A percentile compares a stretch with the other conserved stretches of the same genome.
Evolutionary conservation across 2,113 vertebrate genomes (phyloP).

Genomic region (Ptilonorhynchus violaceus): DNA sequence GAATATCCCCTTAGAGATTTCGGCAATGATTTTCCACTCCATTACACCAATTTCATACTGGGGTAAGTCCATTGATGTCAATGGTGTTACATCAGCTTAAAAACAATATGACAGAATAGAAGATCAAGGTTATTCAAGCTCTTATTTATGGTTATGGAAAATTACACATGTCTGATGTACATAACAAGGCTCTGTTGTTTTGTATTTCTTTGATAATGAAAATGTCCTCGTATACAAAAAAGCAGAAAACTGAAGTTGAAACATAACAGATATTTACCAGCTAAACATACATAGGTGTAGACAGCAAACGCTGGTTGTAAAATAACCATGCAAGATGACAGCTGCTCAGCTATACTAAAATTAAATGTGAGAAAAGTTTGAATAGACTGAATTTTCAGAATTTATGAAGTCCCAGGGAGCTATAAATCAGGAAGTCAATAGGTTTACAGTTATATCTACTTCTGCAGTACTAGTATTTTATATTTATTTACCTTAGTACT

Average conservation of each 20-base stretch:
- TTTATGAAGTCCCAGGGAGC: not conserved
- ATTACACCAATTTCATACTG: conserved; percentile 67
- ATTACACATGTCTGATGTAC: conserved; percentile 39
- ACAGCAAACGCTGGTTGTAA: conserved; percentile 26
- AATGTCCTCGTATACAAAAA: not conserved
- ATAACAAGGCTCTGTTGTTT: conserved; percentile 27
- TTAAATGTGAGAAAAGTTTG: conserved; percentile 28
- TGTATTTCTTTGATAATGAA: conserved; percentile 46
- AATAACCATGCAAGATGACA: conserved; percentile 24
- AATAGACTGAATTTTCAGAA: not conserved
- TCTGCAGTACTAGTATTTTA: not conserved
- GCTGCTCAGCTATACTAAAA: conserved; percentile 18
- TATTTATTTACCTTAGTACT: not conserved
- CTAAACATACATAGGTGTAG: conserved; percentile 1
- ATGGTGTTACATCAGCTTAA: conserved; percentile 55
- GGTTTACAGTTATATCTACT: not conserved
- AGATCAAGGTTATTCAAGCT: conserved; percentile 64
- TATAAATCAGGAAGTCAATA: not conserved
- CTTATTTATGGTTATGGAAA: conserved; percentile 61
- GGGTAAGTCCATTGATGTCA: conserved; percentile 59
- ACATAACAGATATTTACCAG: conserved; percentile 53
- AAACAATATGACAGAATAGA: conserved; percentile 62
- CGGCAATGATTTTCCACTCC: conserved; percentile 62
- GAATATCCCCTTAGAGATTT: conserved; percentile 62
- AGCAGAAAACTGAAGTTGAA: conserved; percentile 37